Conservation (phyloP, 2,113 vertebrate species). For the Microcebus tavaratra region DNA sequence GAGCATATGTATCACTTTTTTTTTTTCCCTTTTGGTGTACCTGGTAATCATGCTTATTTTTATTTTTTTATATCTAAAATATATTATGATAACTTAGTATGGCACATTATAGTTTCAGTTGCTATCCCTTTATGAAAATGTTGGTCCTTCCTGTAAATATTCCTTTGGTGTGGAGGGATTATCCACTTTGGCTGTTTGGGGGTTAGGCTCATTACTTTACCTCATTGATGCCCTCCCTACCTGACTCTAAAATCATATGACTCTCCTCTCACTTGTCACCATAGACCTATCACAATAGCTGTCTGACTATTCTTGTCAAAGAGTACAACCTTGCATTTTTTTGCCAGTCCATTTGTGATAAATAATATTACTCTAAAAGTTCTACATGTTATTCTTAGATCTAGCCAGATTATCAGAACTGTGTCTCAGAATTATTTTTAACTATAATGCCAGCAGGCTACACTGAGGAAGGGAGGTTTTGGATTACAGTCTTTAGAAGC, state of each 20-base stretch:
- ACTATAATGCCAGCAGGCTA: not conserved
- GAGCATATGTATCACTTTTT: not conserved
- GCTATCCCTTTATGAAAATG: not conserved
- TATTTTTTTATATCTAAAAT: slow-evolving; percentile 1
- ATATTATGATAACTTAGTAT: not conserved
- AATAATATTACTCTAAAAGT: slow-evolving; percentile 38
- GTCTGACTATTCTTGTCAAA: not conserved
- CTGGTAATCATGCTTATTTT: not conserved
- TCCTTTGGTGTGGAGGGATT: not conserved
- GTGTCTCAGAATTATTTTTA: not conserved
- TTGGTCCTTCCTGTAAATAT: not conserved
- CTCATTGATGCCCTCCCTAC: not conserved
- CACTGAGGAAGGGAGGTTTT: slow-evolving; percentile 2
- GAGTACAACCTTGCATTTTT: slow-evolving; percentile 19
- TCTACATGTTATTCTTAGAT: slow-evolving; percentile 53
- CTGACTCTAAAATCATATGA: not conserved
- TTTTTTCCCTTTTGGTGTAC: not conserved
- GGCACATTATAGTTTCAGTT: not conserved
- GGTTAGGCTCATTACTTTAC: not conserved
- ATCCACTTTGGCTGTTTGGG: not conserved
- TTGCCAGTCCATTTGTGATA: not conserved
- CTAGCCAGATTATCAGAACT: not conserved
- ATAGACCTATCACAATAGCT: not conserved
- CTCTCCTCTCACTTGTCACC: not conserved
- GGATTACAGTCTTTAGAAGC: slow-evolving; percentile 39